These are phyloP conservation scores for Octodonta nipae DNA, from an alignment of 2,888 invertebrate genomes.

Conservation along the genomic window DNA sequence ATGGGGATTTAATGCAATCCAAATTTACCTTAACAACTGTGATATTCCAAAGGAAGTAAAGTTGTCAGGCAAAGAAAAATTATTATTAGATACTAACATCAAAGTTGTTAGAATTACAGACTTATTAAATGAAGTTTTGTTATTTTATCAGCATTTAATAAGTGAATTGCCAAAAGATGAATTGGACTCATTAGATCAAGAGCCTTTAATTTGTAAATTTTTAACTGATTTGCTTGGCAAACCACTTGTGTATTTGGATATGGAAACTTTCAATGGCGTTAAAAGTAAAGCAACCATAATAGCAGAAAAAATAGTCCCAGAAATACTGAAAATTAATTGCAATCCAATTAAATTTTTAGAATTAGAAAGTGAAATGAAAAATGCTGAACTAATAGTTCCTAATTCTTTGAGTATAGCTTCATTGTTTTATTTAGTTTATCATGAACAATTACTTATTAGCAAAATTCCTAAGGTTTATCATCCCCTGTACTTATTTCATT, in stretches of 20 bases:
- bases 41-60: conserved; percentile 47
- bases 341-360: conserved; percentile 25
- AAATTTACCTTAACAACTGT: conserved; percentile 45
- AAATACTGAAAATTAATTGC: conserved; percentile 25
- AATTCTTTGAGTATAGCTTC: conserved; percentile 47
- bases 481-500: conserved; percentile 49
- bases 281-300: conserved; percentile 44
- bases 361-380: conserved; percentile 12
- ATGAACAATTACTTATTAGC: conserved; percentile 43
- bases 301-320: conserved; percentile 39
- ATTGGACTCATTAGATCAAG: too few species aligned
- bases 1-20: conserved; percentile 59
- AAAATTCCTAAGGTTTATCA: conserved; percentile 52
- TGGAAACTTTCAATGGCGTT: conserved; percentile 40
- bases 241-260: conserved; percentile 57
- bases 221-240: conserved; percentile 57
- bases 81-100: conserved; percentile 50
- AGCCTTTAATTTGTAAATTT: too few species aligned
- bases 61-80: conserved; percentile 49
- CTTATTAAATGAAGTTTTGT: too few species aligned
- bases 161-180: too few species aligned
- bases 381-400: conserved; percentile 19
- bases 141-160: too few species aligned
- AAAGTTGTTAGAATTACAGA: conserved; percentile 33
- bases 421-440: conserved; percentile 55